Base-by-base conservation (phyloP, 2,113 vertebrate genomes). In the Hippocampus guttulatus region DNA sequence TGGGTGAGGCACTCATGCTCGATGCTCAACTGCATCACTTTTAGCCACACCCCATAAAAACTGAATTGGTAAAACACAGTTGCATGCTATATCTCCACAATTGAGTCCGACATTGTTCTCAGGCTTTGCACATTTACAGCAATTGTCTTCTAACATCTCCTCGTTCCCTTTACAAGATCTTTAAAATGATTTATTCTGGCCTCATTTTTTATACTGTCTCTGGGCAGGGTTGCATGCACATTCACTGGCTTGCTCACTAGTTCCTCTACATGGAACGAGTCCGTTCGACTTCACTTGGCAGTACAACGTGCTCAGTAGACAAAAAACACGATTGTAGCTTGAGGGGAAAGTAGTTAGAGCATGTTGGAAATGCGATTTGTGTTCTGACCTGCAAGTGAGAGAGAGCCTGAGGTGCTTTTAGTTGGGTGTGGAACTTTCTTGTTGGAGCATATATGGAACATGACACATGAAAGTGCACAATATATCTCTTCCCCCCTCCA, bases 391-490 rank as follows among this genome's bases (percentile, higher is more conserved):
- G 68, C 80, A 7, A 61, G 58, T n/a, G 65, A 62, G 8, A 60
- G 65, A 62, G 11, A 60, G 64, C 62, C 15, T 1, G 0, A 1
- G 5, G 67, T 8, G 66, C 55, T 71, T 84, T 67, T 41, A 60
- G 62, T 43, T 81, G 71, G 80, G 77, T 12, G 78, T 84, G 73
- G 12, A 14, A 21, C 40, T 23, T 2, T 43, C 61, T 25, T 2
- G 4, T 7, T 18, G 20, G 7, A 55, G 55, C 43, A 30, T 5
- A 33, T 11, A 11, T 40, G 61, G 18, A 63, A 40, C 18, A 40
- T 1, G 21, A 63, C 10, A 40, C 33, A 63, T 21, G 20, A 40
- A 63, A 40, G 33, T 6, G 33, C 61, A 62, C 27, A 40, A n/a
- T 40, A 1, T 30, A 33, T 18, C 12, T 30, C 30, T 27, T 30